Percentiles rank a stretch among this genome's conserved stretches.
phyloP scores from a whole-genome alignment of 1,140 invertebrate genomes.

The Patella vulgata region DNA sequence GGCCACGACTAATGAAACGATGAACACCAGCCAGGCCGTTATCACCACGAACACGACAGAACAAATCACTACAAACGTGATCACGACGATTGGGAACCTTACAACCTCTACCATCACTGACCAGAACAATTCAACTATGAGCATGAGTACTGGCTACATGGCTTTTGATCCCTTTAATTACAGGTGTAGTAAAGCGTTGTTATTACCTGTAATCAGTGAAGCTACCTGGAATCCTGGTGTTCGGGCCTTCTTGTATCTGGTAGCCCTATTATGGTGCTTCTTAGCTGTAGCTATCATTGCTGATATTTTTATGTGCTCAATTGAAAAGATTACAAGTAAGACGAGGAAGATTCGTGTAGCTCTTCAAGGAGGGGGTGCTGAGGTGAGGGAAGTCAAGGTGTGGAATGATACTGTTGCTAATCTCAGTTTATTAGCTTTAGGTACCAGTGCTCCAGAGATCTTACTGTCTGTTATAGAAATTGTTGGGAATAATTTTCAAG shows the following conservation, averaged over 20 bases:
- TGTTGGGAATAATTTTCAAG: constrained; percentile 68
- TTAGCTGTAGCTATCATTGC: constrained; percentile 73
- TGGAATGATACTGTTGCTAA: constrained; percentile 75
- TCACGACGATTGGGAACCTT: too few relatives aligned
- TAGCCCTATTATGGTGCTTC: constrained; percentile 72
- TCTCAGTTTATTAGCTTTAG: constrained; percentile 75
- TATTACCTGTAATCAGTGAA: constrained; percentile 71
- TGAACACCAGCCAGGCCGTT: too few relatives aligned
- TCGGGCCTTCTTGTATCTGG: constrained; percentile 70
- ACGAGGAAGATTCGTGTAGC: constrained; percentile 69
- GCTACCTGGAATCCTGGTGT: constrained; percentile 67
- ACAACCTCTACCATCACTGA: too few relatives aligned
- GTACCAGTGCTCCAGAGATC: constrained; percentile 76
- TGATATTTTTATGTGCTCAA: constrained; percentile 75
- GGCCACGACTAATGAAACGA: too few relatives aligned
- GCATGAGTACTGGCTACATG: too few relatives aligned
- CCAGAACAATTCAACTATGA: too few relatives aligned
- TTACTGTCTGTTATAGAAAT: constrained; percentile 74
- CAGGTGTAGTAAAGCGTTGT: constrained; percentile 67
- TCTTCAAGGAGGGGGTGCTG: constrained; percentile 44
- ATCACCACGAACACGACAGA: too few relatives aligned
- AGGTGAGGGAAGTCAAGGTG: constrained; percentile 61
- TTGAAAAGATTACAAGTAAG: constrained; percentile 77
- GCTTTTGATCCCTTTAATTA: too few relatives aligned
- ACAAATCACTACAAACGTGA: too few relatives aligned